Evolutionary conservation across 1,140 invertebrate species (phyloP).

Genomic region (Prorops nasuta): DNA sequence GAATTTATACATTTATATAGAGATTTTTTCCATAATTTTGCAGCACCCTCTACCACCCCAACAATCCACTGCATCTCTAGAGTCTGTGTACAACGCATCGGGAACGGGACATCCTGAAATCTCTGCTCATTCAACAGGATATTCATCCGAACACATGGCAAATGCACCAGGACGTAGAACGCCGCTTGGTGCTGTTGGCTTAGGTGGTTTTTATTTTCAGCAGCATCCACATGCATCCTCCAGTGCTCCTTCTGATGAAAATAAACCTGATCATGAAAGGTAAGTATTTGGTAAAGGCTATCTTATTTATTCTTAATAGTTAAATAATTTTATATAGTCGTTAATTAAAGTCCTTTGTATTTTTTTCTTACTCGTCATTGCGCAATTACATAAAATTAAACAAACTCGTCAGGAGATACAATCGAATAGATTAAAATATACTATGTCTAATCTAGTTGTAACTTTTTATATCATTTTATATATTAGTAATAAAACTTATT

Average conservation of each 20-base stretch:
- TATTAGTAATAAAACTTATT: too few species aligned
- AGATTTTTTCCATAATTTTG: too few species aligned
- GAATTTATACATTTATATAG: neutral
- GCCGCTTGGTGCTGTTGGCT: constrained; percentile 76
- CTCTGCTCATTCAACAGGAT: constrained; percentile 32
- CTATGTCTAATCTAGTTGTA: too few species aligned
- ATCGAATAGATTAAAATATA: too few species aligned
- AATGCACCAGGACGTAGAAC: constrained; percentile 72
- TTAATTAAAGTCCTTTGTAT: neutral
- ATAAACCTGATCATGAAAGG: constrained; percentile 66
- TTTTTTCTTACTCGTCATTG: too few species aligned
- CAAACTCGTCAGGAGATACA: too few species aligned
- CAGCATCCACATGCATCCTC: constrained; percentile 56
- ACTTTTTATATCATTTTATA: too few species aligned
- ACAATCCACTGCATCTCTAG: constrained; percentile 35
- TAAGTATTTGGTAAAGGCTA: constrained; percentile 21
- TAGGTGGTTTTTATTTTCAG: constrained; percentile 77
- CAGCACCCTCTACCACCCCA: constrained; percentile 42
- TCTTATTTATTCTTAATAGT: constrained; percentile 4
- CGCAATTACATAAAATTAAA: too few species aligned
- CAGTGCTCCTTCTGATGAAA: constrained; percentile 70
- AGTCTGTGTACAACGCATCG: constrained; percentile 42
- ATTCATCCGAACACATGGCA: constrained; percentile 59
- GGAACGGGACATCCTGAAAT: constrained; percentile 38
- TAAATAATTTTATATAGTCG: constrained; percentile 1